Evolutionary conservation across 1,140 invertebrate genomes (phyloP), one percentile per base, ranked within the genome.

Genomic region (Cheumatopsyche charites): DNA sequence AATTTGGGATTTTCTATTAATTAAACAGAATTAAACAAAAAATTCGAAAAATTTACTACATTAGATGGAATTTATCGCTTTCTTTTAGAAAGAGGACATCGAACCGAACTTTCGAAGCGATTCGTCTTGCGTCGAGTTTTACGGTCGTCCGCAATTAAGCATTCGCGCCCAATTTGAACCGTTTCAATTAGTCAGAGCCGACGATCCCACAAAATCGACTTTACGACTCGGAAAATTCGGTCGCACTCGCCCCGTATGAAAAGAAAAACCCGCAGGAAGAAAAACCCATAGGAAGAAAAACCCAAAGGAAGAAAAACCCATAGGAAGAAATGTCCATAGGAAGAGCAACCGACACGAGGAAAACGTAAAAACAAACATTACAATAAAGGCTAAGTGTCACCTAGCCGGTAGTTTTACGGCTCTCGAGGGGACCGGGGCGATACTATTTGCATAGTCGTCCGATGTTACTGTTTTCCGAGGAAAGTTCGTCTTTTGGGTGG

Each of bases 311-410:
- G 41, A 42, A 42, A 42, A 42, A 13, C n/a, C n/a, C n/a, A n/a
- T n/a, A n/a, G n/a, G n/a, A n/a, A 52, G 19, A 52, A 52, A 15
- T n/a, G n/a, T n/a, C n/a, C n/a, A n/a, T n/a, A n/a, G n/a, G n/a
- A n/a, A n/a, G n/a, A n/a, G n/a, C n/a, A n/a, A n/a, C n/a, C 49
- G 49, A 19, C 23, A 3, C 19, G n/a, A 15, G 49, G 49, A 41
- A 58, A 72, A 72, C 70, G 71, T 75, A 75, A 75, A 75, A 75
- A 75, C 73, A 72, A 75, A 66, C 73, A 69, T 75, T 72, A 75
- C 73, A 75, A 75, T 75, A 75, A 75, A 75, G 72, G 73, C 73
- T 75, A 72, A 75, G 73, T 75, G 73, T 75, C 73, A 75, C 73
- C 73, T 75, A 47, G 23, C 55, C 61, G 52, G 70, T 72, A 70